Evolutionary conservation across 2,888 invertebrate genomes (phyloP).

Genomic region (Diachrysia chrysitis): DNA sequence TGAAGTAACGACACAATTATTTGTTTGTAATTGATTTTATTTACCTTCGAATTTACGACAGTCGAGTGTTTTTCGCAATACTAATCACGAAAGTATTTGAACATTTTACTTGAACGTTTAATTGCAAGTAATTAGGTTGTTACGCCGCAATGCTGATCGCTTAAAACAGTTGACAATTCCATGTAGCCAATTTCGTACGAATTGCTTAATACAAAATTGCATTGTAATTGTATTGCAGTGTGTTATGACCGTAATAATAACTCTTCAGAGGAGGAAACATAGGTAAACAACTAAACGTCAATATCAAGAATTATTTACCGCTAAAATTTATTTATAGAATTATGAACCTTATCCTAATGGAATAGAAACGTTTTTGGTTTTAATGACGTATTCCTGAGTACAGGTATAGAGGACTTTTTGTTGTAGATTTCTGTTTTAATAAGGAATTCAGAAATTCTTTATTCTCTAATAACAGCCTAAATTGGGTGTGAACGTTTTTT

Average conservation of each 20-base stretch:
- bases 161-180: constrained; percentile 48
- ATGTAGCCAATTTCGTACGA: constrained; percentile 43
- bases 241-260: constrained; percentile 66
- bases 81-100: constrained; percentile 40
- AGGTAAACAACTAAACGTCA: constrained; percentile 67
- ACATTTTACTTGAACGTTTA: constrained; percentile 34
- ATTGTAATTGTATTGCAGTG: constrained; percentile 23
- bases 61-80: constrained; percentile 42
- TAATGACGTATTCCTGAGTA: constrained; percentile 17
- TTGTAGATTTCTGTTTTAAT: constrained; percentile 78
- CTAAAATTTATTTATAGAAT: constrained; percentile 20
- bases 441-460: constrained; percentile 74
- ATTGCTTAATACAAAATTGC: constrained; percentile 46
- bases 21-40: constrained; percentile 35
- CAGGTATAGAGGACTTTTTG: constrained; percentile 73
- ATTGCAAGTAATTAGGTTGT: constrained; percentile 55
- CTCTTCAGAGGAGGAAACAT: constrained; percentile 75
- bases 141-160: constrained; percentile 44
- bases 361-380: constrained; percentile 7
- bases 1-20: constrained; percentile 19
- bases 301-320: constrained; percentile 33
- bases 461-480: constrained; percentile 72
- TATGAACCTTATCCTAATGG: constrained; percentile 42
- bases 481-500: constrained; percentile 80
- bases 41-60: constrained; percentile 28